Evolutionary conservation across 1,140 invertebrate genomes (phyloP), one percentile per base, ranked within the genome.

Genomic region (Cyclargus thomasi): DNA sequence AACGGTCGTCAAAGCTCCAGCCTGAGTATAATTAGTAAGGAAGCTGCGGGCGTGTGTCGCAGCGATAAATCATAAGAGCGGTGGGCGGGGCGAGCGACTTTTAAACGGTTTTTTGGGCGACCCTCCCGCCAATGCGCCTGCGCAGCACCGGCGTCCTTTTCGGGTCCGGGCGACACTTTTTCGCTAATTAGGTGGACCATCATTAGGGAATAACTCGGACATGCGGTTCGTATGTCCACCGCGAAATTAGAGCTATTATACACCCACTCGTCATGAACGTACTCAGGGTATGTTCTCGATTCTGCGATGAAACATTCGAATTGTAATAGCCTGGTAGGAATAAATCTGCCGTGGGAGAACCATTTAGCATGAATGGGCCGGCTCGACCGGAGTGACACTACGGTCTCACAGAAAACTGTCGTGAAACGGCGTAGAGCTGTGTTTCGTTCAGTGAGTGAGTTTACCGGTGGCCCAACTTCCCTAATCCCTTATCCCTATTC

Each of bases 71-170:
- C 87, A 90, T 90, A 90, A 87, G 87, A 82, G 82, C 75, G 70
- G 79, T 77, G 79, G 87, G 87, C 83, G 85, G 85, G 75, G 85
- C 87, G 80, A 88, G 78, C 85, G 81, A 90, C 86, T 90, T 90
- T 87, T 90, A 88, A 90, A 88, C 85, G 79, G 80, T 90, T 90
- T 90, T 88, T 90, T 90, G 85, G 87, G 80, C 82, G 79, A 78
- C 76, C 71, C 75, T 69, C 76, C 80, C 80, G 80, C 87, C 85
- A 88, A 87, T 86, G 82, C 79, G 76, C 81, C 81, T 81, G 74
- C 71, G 81, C 79, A 73, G 81, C 80, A 82, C 79, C 75, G 74
- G 76, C 77, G 78, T 82, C 85, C 85, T 85, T 88, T 86, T 86
- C 83, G 80, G 84, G 81, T 77, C 76, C 80, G 78, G 78, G 85